phyloP scores from a whole-genome alignment of 2,888 invertebrate genomes.

The Metallyticus violacea region DNA sequence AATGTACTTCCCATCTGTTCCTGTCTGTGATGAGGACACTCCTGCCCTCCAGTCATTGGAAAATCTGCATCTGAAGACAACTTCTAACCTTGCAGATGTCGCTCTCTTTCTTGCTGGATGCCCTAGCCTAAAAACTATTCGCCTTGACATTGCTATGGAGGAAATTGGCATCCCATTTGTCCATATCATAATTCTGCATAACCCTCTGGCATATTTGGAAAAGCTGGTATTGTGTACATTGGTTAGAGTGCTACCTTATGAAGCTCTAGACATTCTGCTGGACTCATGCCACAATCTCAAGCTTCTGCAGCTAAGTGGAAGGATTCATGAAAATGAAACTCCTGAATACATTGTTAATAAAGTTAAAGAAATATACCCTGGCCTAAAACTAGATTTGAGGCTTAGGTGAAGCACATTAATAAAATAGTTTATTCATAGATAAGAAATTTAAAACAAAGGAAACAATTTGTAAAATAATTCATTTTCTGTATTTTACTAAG shows the following conservation, averaged over 20 bases:
- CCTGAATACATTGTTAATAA: background rate
- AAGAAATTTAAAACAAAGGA: too few species aligned
- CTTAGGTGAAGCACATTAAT: background rate
- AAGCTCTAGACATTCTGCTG: background rate
- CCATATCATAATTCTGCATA: background rate
- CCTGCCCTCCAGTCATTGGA: background rate
- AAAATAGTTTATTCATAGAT: too few species aligned
- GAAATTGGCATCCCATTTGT: background rate
- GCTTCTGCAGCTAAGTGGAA: background rate
- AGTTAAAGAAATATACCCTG: background rate
- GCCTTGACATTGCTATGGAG: background rate
- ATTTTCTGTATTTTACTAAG: too few species aligned
- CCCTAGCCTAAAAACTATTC: background rate
- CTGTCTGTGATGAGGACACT: background rate
- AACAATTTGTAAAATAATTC: too few species aligned
- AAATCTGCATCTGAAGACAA: background rate
- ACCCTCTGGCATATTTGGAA: background rate
- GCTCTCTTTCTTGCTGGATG: background rate
- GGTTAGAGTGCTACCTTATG: background rate
- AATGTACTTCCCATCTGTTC: background rate
- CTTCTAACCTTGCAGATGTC: background rate
- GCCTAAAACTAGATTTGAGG: background rate
- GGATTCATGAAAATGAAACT: background rate
- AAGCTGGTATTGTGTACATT: background rate
- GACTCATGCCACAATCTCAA: background rate